Evolutionary conservation across 2,797 vertebrate genomes (phyloP), one percentile per base, ranked within the genome.

Genomic region (Steatocranus sp.): DNA sequence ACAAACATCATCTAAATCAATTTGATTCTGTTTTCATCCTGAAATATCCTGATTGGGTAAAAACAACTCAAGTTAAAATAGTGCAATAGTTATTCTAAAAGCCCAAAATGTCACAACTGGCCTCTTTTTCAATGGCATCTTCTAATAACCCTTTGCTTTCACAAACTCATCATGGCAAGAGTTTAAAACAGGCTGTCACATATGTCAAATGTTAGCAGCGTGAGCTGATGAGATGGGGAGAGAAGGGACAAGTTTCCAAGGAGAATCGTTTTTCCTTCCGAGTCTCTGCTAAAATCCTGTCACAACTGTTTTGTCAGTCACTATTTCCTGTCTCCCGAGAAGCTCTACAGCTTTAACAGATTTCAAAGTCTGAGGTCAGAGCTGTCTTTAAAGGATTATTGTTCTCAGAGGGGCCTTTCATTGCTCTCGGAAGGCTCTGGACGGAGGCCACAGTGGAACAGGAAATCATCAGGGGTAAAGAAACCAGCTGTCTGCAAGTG

Each of bases 261-360:
- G 81, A 63, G 41, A 82, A 43, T 87, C 4, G 1, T 48, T 85
- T 82, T 85, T 82, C 36, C 54, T 7, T 27, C 27, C n/a, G 18
- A 3, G 51, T 38, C 43, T 78, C 23, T 30, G 43, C 86, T 82
- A 56, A 88, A 90, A 75, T 83, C 79, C 53, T 58, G 73, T 88
- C 51, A 50, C 20, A 23, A 61, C 82, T 83, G 78, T 75, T 93
- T 87, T 83, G 88, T 93, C 86, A 56, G 76, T 93, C 83, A 83
- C n/a, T 12, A 20, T 82, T 84, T 82, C 82, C 78, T 75, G 78
- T 81, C 46, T 75, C 78, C 48, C 0, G 36, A 74, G 63, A 81
- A 73, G 79, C 77, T 61, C 5, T 6, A 38, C 23, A 78, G 76
- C 61, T 83, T 84, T 38, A 82, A 63, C 80, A 88, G 86, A 80